Base-by-base conservation (phyloP, 2,797 vertebrate genomes). In the Rhinophrynus dorsalis region DNA sequence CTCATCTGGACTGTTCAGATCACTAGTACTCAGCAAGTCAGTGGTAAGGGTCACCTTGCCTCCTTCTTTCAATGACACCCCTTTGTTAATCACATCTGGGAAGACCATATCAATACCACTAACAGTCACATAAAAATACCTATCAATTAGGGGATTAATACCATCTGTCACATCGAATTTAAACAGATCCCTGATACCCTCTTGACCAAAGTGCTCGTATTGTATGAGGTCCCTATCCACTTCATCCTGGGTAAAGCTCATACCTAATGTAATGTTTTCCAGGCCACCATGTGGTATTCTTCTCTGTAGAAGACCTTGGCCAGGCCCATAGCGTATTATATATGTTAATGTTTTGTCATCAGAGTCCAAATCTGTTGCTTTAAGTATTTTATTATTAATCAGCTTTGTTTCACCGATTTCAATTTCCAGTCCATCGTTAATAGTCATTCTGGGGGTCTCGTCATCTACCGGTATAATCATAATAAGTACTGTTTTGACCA, bases 111-210 rank as follows among this genome's bases (percentile, higher is more conserved):
- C 97, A 66, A 95, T 90, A 57, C 93, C 92, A 20, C 94, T 92
- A 10, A 98, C 75, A 1, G 94, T 95, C n/a, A 99, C 88, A 44
- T 98, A 98, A 75, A 99, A 99, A 76, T 99, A 98, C 50, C 97
- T 91, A 80, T 98, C 96, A 48, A 98, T 97, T 51, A 99, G 89
- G 64, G 92, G 87, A 75, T 99, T 99, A 67, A 92, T 88, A 54
- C 96, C 95, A 71, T 99, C 97, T 0, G 97, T 99, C 63, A 99
- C 94, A 55, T 99, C 97, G 72, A 98, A 99, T 77, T 98, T 99
- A 74, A 98, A 90, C 30, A 99, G 91, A 81, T 99, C 97, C 6
- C 95, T 92, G 51, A 96, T 84, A 52, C 96, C 95, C 64, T 95
- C 93, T 68, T 89, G 92, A 32, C 96, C 95, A 7, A 88, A 91